Evolutionary conservation across 35 echinoderm and acorn worm species (phyloP).

Genomic region (Apostichopus japonicus): DNA sequence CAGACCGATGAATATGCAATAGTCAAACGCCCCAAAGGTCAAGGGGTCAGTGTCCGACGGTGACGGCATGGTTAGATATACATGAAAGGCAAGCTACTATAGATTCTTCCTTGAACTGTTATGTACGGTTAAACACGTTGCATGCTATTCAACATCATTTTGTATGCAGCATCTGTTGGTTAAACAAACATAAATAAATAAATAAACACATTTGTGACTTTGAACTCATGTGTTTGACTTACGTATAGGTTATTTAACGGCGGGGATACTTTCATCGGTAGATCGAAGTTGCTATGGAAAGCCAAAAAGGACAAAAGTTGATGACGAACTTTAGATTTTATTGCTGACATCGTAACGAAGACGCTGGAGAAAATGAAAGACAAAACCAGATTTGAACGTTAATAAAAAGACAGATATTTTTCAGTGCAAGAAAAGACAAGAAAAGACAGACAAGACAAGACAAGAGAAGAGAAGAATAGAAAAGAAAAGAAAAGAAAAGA

Average conservation of each 20-base stretch:
- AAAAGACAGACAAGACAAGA: too few species aligned
- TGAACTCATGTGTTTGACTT: background rate
- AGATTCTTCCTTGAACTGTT: too few species aligned
- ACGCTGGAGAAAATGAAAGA: background rate
- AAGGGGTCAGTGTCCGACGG: background rate
- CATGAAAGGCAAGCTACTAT: too few species aligned
- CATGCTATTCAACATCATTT: background rate
- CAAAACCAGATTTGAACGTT: background rate
- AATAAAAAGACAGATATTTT: background rate
- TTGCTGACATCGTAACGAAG: too few species aligned
- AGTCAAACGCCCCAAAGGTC: slow-evolving; percentile 54
- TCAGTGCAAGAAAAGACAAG: background rate
- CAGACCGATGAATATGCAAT: slow-evolving; percentile 33
- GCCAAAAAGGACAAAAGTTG: too few species aligned
- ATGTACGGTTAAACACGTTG: too few species aligned
- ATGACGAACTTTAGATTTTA: too few species aligned
- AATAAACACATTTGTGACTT: background rate
- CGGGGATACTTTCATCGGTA: too few species aligned
- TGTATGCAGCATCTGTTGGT: background rate
- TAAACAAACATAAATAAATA: background rate
- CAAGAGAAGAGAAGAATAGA: background rate
- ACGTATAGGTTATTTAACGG: too few species aligned
- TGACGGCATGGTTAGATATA: slow-evolving; percentile 13
- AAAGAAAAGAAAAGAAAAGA: background rate
- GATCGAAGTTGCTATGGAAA: too few species aligned